Evolutionary conservation across 2,113 vertebrate species (phyloP), one percentile per base, ranked within the genome.

Genomic region (Brienomyrus longianalis): DNA sequence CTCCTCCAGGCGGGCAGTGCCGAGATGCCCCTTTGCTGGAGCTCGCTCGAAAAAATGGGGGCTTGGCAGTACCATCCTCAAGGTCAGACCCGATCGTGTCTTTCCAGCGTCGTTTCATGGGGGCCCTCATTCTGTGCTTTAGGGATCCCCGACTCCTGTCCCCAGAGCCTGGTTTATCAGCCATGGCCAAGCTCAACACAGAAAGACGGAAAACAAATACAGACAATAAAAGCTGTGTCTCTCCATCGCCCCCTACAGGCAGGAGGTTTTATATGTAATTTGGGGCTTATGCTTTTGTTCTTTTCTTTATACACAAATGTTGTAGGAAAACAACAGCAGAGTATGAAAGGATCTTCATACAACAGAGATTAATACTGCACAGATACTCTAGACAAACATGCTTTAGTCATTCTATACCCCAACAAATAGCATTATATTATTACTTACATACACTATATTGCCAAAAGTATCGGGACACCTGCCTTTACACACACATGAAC

Each of bases 121-220:
- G 56, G 66, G 86, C 47, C 77, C 43, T 83, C 50, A 23, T 39
- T 23, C 90, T 86, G 52, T 50, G 88, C 77, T 89, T 50, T 50
- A 59, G 2, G 54, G 62, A 77, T 56, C 86, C 8, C 88, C 52
- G 74, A 23, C 86, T 52, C 21, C 54, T 84, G n/a, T 83, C 83
- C 35, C 39, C 50, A 62, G 47, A 87, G 87, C 52, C 31, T 89
- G 45, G 86, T 83, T 91, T 84, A 88, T 74, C 59, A 8, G 87
- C 70, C 86, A 19, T 27, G 50, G 91, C 93, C 92, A 94, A 95
- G 85, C 90, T 88, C 93, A 93, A 93, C 90, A 93, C 74, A 83
- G 39, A 0, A 90, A 93, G 92, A 94, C 90, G 91, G 92, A 94
- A 94, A 92, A 92, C 92, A 94, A 94, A 94, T 59, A 93, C 52